These are phyloP conservation scores for Donacobius atricapilla DNA, from an alignment of 2,113 vertebrate species.

Conservation along the genomic window DNA sequence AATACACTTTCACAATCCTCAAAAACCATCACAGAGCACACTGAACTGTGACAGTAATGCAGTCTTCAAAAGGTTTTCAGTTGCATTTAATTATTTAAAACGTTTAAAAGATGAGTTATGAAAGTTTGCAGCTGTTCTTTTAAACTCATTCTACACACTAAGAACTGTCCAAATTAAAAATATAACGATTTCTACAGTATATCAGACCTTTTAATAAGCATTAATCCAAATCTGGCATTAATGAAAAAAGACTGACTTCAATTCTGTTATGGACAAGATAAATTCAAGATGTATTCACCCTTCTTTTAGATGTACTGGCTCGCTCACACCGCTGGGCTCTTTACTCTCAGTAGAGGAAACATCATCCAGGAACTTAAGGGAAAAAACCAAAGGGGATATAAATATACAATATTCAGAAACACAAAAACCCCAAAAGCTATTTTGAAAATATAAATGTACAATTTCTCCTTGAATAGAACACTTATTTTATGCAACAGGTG, in stretches of 20 bases:
- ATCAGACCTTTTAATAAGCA: background rate
- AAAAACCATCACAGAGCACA: background rate
- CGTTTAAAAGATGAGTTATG: background rate
- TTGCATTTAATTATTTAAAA: background rate
- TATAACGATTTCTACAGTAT: background rate
- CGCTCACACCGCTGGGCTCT: constrained; percentile 86
- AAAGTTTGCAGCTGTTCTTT: background rate
- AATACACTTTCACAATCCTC: background rate
- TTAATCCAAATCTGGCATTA: background rate
- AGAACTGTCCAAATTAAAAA: background rate
- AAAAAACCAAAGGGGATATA: background rate
- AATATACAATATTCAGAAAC: background rate
- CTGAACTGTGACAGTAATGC: background rate
- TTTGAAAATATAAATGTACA: background rate
- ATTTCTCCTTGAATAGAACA: background rate
- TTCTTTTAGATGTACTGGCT: constrained; percentile 94
- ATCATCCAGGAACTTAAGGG: constrained; percentile 91
- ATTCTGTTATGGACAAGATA: background rate
- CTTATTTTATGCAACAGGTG: background rate
- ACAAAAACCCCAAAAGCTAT: background rate
- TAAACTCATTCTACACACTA: background rate
- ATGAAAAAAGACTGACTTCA: background rate
- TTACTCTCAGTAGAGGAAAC: constrained; percentile 95
- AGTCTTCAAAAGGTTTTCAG: background rate
- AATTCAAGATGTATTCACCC: constrained; percentile 76